phyloP scores from a whole-genome alignment of 2,797 vertebrate genomes.

The Bovichtus diacanthus region DNA sequence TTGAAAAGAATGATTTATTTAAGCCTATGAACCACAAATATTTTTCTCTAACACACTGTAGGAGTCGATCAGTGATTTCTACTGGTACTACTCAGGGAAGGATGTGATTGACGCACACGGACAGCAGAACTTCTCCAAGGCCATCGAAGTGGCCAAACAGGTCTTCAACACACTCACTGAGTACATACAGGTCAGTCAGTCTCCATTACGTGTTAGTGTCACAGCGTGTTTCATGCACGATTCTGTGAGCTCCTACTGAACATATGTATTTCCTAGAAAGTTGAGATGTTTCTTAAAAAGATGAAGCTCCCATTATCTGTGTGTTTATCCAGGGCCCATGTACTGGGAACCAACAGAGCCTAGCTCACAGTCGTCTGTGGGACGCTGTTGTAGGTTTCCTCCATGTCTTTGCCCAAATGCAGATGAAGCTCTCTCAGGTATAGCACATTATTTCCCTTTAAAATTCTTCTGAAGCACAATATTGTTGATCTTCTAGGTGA shows the following conservation, averaged over 20 bases:
- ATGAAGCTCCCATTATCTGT: slow-evolving; percentile 7
- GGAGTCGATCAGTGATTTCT: slow-evolving; percentile 98
- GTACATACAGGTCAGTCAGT: slow-evolving; percentile 92
- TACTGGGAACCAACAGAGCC: slow-evolving; percentile 94
- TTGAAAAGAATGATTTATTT: slow-evolving; percentile 1
- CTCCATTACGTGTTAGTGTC: neutral
- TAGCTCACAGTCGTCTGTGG: slow-evolving; percentile 96
- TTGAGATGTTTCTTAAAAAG: neutral
- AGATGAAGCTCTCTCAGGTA: slow-evolving; percentile 98
- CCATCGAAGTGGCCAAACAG: slow-evolving; percentile 95
- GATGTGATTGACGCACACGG: slow-evolving; percentile 93
- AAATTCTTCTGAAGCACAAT: neutral
- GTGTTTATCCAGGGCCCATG: slow-evolving; percentile 90
- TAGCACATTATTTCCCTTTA: neutral
- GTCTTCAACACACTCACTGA: slow-evolving; percentile 98
- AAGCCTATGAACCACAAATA: neutral
- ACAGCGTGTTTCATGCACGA: neutral
- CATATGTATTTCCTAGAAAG: neutral
- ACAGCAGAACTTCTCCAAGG: slow-evolving; percentile 94
- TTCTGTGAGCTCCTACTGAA: neutral
- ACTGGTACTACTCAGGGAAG: slow-evolving; percentile 98
- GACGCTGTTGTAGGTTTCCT: slow-evolving; percentile 97
- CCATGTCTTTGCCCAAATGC: slow-evolving; percentile 97
- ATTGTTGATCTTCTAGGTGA: neutral
- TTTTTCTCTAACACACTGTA: slow-evolving; percentile 63